Evolutionary conservation across 2,888 invertebrate genomes (phyloP), one percentile per base, ranked within the genome.

Genomic region (Drosophila antonietae): DNA sequence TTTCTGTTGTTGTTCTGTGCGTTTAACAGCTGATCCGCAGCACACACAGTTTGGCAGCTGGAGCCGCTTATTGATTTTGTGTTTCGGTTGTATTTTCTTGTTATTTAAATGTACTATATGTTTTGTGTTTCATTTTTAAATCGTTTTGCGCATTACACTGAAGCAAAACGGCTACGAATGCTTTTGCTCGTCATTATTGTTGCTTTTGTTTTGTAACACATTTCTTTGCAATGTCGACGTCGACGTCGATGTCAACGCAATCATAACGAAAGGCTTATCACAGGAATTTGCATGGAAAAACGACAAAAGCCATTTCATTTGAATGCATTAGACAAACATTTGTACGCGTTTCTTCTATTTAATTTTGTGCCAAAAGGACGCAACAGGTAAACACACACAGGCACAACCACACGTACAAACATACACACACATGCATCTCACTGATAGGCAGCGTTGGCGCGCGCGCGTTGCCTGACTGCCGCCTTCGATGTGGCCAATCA

Each of bases 201-300:
- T 70, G 68, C 43, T 51, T 63, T 78, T 69, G 71, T 64, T 71
- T 74, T 68, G 67, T 61, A 84, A 77, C 55, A 55, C 31, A 80
- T 82, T 78, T 61, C 55, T 65, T 68, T 23, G 20, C 39, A 12
- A 9, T 33, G 33, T 9, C 52, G 39, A 60, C 55, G 64, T 65
- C 73, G 28, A 33, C 55, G 64, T 65, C 73, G 28, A 33, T 68
- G 59, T 58, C 57, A 60, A 39, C 72, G 72, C 71, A 47, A 64
- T 68, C 69, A 73, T 68, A 81, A 76, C 65, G 68, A 73, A 75
- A 77, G 69, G 81, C 81, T 85, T 88, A 88, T 78, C 86, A 67
- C 62, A 61, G 58, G 78, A 72, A 59, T 66, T 71, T 63, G 64
- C 47, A n/a, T 33, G 35, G 57, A 12, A 44, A 28, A 64, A n/a